Base-by-base conservation (phyloP, 2,888 invertebrate genomes). In the Idaea biselata region DNA sequence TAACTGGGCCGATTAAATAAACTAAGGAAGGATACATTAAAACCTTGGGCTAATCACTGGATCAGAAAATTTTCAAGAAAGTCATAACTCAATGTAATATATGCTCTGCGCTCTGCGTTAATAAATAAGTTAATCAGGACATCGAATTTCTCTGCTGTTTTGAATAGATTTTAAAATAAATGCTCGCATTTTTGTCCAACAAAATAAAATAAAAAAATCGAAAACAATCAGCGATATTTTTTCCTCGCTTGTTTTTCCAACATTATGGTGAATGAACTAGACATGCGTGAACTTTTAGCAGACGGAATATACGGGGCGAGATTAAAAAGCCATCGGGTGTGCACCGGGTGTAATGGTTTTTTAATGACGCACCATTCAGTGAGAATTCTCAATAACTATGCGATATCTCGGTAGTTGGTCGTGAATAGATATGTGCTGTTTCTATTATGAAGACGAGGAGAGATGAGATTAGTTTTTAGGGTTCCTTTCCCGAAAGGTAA, bases 281-380 rank as follows among this genome's bases (percentile, higher is more conserved):
- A 44, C 44, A 44, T 3, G 11, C 44, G 44, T 44, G 3, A 44
- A 44, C 44, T 44, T 44, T 44, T 44, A 44, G 44, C 44, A 44
- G 44, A 44, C 44, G 44, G 44, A 44, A 11, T 44, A 44, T 44
- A 44, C 44, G 44, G 44, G 54, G 16, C 33, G 57, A 81, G 80
- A 85, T 85, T 83, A 84, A 81, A 82, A 78, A 77, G 71, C 76
- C 77, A 80, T 84, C 78, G 75, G 67, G 72, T 72, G 76, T 81
- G 81, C 82, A 77, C 60, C 66, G 70, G 58, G 61, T 73, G 79
- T 87, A 87, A 87, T 87, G 84, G 78, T 70, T 83, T 85, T 82
- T 80, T 86, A 85, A 86, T 86, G 85, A 73, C 44, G 44, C 14
- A 7, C 11, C 44, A 44, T 44, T 44, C 44, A 44, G 44, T 44